phyloP scores from a whole-genome alignment of 2,113 vertebrate genomes.

The Channa argus region DNA sequence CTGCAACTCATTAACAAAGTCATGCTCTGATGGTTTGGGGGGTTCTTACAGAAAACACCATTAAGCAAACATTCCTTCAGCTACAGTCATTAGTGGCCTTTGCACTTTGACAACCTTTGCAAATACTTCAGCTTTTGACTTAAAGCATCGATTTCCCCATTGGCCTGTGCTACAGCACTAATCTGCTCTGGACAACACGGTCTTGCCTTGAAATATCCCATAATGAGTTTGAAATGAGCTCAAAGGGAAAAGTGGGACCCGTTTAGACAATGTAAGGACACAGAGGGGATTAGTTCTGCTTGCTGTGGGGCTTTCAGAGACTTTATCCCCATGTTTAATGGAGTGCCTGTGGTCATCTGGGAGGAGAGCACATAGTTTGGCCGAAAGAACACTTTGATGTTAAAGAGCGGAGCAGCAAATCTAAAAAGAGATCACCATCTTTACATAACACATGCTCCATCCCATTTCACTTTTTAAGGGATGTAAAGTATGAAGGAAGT shows the following conservation, averaged over 20 bases:
- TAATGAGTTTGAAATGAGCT: constrained; percentile 3
- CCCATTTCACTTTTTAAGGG: constrained; percentile 30
- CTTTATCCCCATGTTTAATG: constrained; percentile 28
- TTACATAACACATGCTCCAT: constrained; percentile 21
- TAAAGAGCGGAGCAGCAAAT: neutral
- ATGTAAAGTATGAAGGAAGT: constrained; percentile 2
- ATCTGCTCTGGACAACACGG: neutral
- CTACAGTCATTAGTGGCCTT: too few species aligned
- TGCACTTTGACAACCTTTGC: neutral
- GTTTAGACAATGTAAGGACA: constrained; percentile 3
- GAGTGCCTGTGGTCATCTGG: constrained; percentile 14
- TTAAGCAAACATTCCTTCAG: too few species aligned
- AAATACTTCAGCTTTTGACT: neutral
- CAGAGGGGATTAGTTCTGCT: constrained; percentile 27
- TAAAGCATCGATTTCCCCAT: neutral
- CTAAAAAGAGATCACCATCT: constrained; percentile 28
- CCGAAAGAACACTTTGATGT: constrained; percentile 43
- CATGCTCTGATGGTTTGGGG: too few species aligned
- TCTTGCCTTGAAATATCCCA: neutral
- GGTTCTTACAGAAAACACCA: too few species aligned
- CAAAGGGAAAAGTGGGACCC: neutral
- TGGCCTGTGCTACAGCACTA: neutral
- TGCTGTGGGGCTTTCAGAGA: constrained; percentile 24
- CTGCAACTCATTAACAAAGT: too few species aligned
- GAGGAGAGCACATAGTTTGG: constrained; percentile 9